These are phyloP conservation scores for Eumeta japonica DNA, from an alignment of 1,140 invertebrate species.

Conservation along the genomic window DNA sequence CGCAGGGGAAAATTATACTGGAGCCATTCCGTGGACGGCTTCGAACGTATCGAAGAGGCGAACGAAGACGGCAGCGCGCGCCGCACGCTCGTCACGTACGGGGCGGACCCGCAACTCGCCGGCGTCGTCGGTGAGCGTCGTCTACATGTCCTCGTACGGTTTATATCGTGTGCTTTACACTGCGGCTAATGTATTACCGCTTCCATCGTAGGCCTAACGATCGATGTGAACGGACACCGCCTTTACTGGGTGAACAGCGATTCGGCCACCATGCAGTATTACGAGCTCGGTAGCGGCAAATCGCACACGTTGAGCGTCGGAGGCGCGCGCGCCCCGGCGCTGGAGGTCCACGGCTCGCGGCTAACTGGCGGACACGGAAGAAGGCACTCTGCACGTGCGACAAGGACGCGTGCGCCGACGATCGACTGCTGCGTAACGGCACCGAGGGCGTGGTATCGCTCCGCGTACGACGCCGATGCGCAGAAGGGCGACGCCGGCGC, in stretches of 20 bases:
- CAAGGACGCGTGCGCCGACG: slow-evolving; percentile 39
- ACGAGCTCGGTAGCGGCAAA: slow-evolving; percentile 56
- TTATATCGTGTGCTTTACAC: too few relatives aligned
- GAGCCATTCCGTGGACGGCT: slow-evolving; percentile 47
- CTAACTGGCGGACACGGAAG: slow-evolving; percentile 63
- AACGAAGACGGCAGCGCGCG: slow-evolving; percentile 67
- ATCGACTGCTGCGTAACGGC: slow-evolving; percentile 47
- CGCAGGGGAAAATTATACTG: slow-evolving; percentile 65
- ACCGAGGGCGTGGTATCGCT: slow-evolving; percentile 68
- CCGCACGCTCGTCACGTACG: slow-evolving; percentile 41
- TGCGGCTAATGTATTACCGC: too few relatives aligned
- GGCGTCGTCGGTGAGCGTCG: slow-evolving; percentile 21
- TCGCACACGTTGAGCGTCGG: slow-evolving; percentile 41
- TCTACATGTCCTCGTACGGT: too few relatives aligned
- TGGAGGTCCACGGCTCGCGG: slow-evolving; percentile 60
- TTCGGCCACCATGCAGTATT: slow-evolving; percentile 65
- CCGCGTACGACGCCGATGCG: slow-evolving; percentile 64
- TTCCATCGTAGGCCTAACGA: slow-evolving; percentile 60
- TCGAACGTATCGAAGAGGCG: slow-evolving; percentile 61
- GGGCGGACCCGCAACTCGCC: slow-evolving; percentile 21
- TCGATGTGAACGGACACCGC: slow-evolving; percentile 62
- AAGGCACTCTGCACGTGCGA: slow-evolving; percentile 60
- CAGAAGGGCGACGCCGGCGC: slow-evolving; percentile 51
- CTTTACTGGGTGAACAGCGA: slow-evolving; percentile 72
- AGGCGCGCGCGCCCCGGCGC: slow-evolving; percentile 52